Percentiles rank a stretch among this genome's conserved stretches.
These are phyloP conservation scores for Scelioninae gen. 2 DNA, from an alignment of 2,888 invertebrate species.

Conservation along the genomic window DNA sequence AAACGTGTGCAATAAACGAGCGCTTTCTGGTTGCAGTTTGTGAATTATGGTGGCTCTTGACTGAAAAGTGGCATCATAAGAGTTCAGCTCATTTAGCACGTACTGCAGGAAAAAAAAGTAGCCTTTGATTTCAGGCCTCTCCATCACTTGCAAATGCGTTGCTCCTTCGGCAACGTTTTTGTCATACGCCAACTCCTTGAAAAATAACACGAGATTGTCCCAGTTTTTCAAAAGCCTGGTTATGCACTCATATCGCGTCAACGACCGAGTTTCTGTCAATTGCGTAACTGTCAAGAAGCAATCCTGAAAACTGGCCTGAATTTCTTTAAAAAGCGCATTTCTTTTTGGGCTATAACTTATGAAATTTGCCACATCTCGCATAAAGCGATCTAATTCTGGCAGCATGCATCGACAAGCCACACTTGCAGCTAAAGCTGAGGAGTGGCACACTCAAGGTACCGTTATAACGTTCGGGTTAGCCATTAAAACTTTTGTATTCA, in stretches of 20 bases:
- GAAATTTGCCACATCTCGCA: background rate
- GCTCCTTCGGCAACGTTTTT: too few relatives aligned
- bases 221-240: slow-evolving; percentile 3
- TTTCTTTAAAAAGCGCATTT: background rate
- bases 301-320: slow-evolving; percentile 1
- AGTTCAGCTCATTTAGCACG: background rate
- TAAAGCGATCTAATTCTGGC: background rate
- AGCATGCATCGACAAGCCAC: background rate
- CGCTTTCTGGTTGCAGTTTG: background rate
- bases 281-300: background rate
- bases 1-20: background rate
- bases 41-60: background rate
- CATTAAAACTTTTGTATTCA: background rate
- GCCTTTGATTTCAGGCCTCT: background rate
- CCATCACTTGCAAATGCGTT: slow-evolving; percentile 6
- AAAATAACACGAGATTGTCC: background rate
- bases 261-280: slow-evolving; percentile 12
- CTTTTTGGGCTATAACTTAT: slow-evolving; percentile 7
- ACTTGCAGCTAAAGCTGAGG: background rate
- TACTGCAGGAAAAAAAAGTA: slow-evolving; percentile 3
- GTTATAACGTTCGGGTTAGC: background rate
- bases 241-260: slow-evolving; percentile 11
- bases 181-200: too few relatives aligned
- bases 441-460: background rate
- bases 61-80: background rate